phyloP scores from a whole-genome alignment of 2,888 invertebrate genomes.

The Hylaea fasciaria region DNA sequence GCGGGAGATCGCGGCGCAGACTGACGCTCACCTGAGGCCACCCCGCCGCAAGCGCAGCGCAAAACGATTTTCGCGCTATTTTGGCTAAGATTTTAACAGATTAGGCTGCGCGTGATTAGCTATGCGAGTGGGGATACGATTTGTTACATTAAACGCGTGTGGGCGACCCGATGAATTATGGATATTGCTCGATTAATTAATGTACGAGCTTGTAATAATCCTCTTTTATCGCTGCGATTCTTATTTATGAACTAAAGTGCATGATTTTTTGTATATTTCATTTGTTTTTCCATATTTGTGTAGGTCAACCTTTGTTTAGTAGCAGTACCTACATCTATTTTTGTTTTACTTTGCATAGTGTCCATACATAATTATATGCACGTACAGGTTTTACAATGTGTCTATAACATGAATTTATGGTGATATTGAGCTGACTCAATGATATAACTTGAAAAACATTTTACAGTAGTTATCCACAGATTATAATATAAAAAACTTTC shows the following conservation, averaged over 20 bases:
- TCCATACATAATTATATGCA: too few relatives aligned
- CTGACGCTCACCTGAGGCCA: constrained; percentile 78
- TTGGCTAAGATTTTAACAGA: constrained; percentile 83
- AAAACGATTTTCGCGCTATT: constrained; percentile 84
- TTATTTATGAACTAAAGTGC: constrained; percentile 34
- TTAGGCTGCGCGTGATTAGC: constrained; percentile 81
- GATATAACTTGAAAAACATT: too few relatives aligned
- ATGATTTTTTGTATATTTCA: constrained; percentile 32
- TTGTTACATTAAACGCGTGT: constrained; percentile 67
- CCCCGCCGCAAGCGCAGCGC: constrained; percentile 76
- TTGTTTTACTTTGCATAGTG: too few relatives aligned
- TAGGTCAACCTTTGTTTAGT: constrained; percentile 4
- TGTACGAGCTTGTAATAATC: constrained; percentile 59
- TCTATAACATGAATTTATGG: too few relatives aligned
- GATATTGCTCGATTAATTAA: constrained; percentile 66
- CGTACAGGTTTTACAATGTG: too few relatives aligned
- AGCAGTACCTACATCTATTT: too few relatives aligned
- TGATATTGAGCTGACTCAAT: too few relatives aligned
- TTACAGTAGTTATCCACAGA: too few relatives aligned
- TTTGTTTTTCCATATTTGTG: constrained; percentile 15
- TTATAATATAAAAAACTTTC: too few relatives aligned
- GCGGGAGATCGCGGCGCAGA: constrained; percentile 79
- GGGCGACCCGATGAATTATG: constrained; percentile 71
- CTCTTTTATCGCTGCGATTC: constrained; percentile 58
- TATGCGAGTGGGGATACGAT: constrained; percentile 65